phyloP scores from a whole-genome alignment of 64 coral and sea anemone genomes.

The Astreopora myriophthalma region DNA sequence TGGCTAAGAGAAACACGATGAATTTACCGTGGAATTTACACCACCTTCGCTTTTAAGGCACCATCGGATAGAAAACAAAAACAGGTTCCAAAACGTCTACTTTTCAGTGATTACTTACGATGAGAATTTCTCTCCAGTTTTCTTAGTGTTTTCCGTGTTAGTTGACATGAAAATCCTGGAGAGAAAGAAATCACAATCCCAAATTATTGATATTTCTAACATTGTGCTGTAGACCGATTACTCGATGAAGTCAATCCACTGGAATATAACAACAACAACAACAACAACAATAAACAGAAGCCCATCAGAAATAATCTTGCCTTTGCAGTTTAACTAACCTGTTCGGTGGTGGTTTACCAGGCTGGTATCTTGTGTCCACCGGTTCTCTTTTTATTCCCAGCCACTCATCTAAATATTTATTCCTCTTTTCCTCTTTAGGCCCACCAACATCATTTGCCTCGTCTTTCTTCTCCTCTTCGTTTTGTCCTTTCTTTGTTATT shows the following conservation, averaged over 20 bases:
- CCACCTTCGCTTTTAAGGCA: background rate
- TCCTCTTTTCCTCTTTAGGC: slow-evolving; percentile 63
- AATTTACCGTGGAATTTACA: no score
- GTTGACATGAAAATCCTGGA: slow-evolving; percentile 24
- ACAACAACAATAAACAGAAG: no score
- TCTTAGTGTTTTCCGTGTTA: background rate
- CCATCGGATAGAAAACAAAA: background rate
- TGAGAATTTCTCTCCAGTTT: background rate
- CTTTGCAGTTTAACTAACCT: background rate
- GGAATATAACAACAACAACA: no score
- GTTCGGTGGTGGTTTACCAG: slow-evolving; percentile 89
- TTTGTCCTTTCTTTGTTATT: slow-evolving; percentile 3
- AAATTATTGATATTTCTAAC: no score
- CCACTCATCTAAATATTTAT: slow-evolving; percentile 88
- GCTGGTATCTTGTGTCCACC: slow-evolving; percentile 81
- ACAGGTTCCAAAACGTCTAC: background rate
- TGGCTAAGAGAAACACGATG: no score
- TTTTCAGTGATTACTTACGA: slow-evolving; percentile 7
- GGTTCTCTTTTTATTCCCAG: slow-evolving; percentile 78
- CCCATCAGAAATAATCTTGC: no score
- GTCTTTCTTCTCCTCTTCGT: slow-evolving; percentile 44
- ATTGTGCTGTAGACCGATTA: no score
- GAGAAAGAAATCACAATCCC: background rate
- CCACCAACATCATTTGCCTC: slow-evolving; percentile 22
- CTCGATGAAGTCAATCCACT: no score